Evolutionary conservation across 2,888 invertebrate species (phyloP), one percentile per base, ranked within the genome.

Genomic region (Lucinisca nassula): DNA sequence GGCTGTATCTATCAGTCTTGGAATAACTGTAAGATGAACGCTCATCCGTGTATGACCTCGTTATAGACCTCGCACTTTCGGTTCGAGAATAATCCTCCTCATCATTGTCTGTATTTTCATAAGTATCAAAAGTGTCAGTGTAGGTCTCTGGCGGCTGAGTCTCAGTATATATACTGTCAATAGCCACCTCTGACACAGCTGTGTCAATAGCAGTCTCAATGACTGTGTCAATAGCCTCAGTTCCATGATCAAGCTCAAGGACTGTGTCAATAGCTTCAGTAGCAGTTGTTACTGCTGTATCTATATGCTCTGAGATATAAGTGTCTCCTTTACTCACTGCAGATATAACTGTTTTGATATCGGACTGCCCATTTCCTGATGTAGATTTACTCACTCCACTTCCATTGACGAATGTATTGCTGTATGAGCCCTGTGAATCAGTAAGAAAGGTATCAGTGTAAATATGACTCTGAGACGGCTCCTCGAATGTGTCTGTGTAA

Each of bases 51-150:
- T 67, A 67, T 14, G 67, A 67, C 35, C 35, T 27, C 17, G 67
- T 35, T 1, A 67, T 17, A 3, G 67, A 35, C 21, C 17, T 67
- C 32, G 17, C 35, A 67, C 27, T 30, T 17, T 32, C 67, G 6
- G 30, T 67, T 21, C 4, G 27, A 17, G 35, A 67, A 67, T 67
- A 67, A 35, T 67, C 67, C 17, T 67, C 67, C 21, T 35, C 67
- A 58, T 58, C n/a, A n/a, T n/a, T n/a, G n/a, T n/a, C 58, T 10
- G 89, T 87, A 37, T 40, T 55, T 17, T 76, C 87, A 79, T 82
- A 74, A 38, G 87, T 87, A 55, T 90, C 90, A 84, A 90, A 90
- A 30, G 90, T 87, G 61, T 90, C 90, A 45, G 85, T 73, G 61
- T 88, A 88, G 12, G 90, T 85, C 21, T 85, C 85, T n/a, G 83